Conservation (phyloP, 2,888 invertebrate species). For the Octodonta nipae region DNA sequence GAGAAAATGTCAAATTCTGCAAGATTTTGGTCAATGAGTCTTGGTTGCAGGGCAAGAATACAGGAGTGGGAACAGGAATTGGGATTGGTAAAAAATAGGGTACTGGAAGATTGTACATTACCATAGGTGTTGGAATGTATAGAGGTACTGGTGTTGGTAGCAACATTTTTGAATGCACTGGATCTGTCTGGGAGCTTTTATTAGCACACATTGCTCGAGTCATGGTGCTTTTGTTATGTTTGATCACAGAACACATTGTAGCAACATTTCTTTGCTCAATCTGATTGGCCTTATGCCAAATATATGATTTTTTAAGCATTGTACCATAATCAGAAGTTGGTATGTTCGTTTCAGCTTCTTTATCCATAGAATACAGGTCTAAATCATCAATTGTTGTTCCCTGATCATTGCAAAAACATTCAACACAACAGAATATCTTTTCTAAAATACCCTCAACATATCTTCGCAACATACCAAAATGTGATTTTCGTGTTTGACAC, state of each 20-base stretch:
- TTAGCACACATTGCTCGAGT: background rate
- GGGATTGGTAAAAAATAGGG: constrained; percentile 73
- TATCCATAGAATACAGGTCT: too few species aligned
- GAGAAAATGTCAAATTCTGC: too few species aligned
- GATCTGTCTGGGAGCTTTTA: constrained; percentile 9
- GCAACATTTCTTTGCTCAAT: constrained; percentile 60
- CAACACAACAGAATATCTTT: too few species aligned
- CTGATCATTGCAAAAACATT: too few species aligned
- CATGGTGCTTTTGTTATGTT: constrained; percentile 49
- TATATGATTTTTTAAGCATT: too few species aligned
- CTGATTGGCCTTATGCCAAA: too few species aligned
- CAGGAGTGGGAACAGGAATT: constrained; percentile 68
- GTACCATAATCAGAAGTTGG: too few species aligned
- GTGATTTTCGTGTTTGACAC: too few species aligned
- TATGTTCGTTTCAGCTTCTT: too few species aligned
- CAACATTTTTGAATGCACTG: constrained; percentile 3
- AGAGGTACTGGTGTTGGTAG: constrained; percentile 76
- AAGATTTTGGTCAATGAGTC: constrained; percentile 66
- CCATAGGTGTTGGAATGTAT: constrained; percentile 67
- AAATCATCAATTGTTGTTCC: too few species aligned
- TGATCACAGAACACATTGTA: constrained; percentile 37
- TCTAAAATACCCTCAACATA: too few species aligned
- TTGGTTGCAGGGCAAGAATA: constrained; percentile 74
- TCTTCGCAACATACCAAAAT: too few species aligned
- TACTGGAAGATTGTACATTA: constrained; percentile 69